Conservation (phyloP, 2,113 vertebrate species). For the Otocyon megalotis region DNA sequence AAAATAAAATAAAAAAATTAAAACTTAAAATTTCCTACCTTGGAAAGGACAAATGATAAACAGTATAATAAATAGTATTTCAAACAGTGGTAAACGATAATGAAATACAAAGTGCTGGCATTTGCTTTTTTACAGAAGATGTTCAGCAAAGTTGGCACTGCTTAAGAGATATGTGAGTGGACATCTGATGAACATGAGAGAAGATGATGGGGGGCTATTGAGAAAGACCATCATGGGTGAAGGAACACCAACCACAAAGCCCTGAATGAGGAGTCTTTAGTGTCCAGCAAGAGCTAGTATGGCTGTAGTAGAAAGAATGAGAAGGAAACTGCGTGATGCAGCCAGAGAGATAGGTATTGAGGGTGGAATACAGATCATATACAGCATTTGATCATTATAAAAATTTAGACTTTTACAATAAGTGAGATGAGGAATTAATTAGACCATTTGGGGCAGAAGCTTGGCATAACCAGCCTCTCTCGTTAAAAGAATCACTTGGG, state of each 20-base stretch:
- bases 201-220: not conserved
- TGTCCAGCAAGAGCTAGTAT: not conserved
- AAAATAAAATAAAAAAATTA: not conserved
- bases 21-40: not conserved
- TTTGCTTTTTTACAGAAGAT: not conserved
- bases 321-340: not conserved
- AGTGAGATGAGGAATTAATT: not conserved
- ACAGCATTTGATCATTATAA: not conserved
- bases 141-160: not conserved
- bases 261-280: not conserved
- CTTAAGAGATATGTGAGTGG: not conserved
- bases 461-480: not conserved
- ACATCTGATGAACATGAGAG: not conserved
- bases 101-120: not conserved
- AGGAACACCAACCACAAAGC: not conserved
- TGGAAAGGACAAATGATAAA: not conserved
- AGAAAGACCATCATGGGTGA: not conserved
- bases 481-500: not conserved
- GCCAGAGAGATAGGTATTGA: not conserved
- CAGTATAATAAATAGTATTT: not conserved
- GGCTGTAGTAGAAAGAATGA: not conserved
- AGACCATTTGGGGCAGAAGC: not conserved
- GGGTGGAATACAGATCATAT: not conserved
- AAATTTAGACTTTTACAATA: not conserved
- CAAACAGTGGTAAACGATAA: not conserved